Percentiles rank a stretch among this genome's conserved stretches.
Conservation (phyloP, 2,113 vertebrate genomes). For the Protomyctophum bolini region DNA sequence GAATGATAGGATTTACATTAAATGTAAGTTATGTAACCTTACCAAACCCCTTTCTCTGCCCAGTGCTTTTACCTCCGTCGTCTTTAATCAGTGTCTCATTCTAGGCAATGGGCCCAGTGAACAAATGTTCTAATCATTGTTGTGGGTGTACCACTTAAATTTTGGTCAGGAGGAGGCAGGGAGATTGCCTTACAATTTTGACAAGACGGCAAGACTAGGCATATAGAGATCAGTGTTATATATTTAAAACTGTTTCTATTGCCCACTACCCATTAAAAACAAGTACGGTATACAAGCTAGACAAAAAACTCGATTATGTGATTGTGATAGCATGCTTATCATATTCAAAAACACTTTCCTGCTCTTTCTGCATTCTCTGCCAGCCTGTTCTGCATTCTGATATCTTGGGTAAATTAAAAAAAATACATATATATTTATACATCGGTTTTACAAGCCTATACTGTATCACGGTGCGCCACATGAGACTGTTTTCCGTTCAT, state of each 20-base stretch:
- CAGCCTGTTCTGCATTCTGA: too few species aligned
- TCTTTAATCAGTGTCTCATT: background rate
- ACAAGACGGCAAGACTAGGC: background rate
- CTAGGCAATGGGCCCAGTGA: background rate
- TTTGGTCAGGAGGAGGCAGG: background rate
- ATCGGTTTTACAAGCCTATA: too few species aligned
- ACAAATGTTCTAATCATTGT: background rate
- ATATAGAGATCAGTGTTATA: background rate
- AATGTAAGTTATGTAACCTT: too few species aligned
- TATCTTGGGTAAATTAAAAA: too few species aligned
- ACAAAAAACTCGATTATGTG: too few species aligned
- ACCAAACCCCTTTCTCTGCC: background rate
- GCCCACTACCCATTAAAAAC: background rate
- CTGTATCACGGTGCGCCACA: too few species aligned
- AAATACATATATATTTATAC: too few species aligned
- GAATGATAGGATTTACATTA: too few species aligned
- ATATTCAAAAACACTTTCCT: background rate
- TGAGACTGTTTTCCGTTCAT: too few species aligned
- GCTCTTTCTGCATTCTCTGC: background rate
- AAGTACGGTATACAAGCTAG: background rate
- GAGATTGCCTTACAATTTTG: background rate
- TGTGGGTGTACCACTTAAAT: background rate
- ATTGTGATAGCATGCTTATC: too few species aligned
- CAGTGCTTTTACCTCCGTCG: background rate
- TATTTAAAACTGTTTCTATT: conserved; percentile 2